A percentile compares a stretch with the other conserved stretches of the same genome.
Conservation (phyloP, 2,113 vertebrate genomes). For the Psittacus erithacus region DNA sequence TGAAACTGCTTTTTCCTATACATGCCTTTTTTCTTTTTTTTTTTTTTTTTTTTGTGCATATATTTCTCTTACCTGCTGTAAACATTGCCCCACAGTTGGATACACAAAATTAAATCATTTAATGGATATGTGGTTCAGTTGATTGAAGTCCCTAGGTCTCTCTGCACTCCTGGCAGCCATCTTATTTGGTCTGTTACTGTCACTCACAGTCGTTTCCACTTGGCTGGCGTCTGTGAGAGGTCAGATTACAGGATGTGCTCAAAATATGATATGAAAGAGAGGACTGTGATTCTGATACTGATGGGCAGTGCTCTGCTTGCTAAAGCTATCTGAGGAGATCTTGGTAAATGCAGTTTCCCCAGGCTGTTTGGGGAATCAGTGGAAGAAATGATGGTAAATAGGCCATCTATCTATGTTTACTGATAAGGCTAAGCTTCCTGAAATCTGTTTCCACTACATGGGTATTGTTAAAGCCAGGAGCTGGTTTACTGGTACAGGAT, state of each 20-base stretch:
- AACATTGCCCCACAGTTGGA: conserved; percentile 68
- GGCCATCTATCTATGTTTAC: conserved; percentile 15
- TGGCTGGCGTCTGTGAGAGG: conserved; percentile 59
- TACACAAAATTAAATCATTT: conserved; percentile 76
- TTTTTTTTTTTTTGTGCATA: neutral
- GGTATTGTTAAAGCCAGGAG: neutral
- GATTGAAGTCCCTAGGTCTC: conserved; percentile 71
- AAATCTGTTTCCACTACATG: neutral
- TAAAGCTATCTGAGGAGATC: neutral
- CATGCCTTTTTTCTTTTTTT: neutral
- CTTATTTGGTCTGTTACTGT: conserved; percentile 72
- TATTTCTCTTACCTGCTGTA: conserved; percentile 25
- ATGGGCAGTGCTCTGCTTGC: neutral
- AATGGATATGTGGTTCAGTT: conserved; percentile 74
- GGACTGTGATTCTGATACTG: neutral
- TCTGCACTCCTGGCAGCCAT: conserved; percentile 56
- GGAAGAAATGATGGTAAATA: neutral
- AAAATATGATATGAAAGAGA: conserved; percentile 48
- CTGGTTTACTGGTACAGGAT: neutral
- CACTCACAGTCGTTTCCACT: conserved; percentile 77
- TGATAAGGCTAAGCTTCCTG: neutral
- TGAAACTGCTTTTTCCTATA: neutral
- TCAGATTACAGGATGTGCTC: conserved; percentile 60
- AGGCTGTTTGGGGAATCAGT: neutral
- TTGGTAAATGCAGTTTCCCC: conserved; percentile 9